phyloP scores from a whole-genome alignment of 2,113 vertebrate species.

The Vidua macroura region DNA sequence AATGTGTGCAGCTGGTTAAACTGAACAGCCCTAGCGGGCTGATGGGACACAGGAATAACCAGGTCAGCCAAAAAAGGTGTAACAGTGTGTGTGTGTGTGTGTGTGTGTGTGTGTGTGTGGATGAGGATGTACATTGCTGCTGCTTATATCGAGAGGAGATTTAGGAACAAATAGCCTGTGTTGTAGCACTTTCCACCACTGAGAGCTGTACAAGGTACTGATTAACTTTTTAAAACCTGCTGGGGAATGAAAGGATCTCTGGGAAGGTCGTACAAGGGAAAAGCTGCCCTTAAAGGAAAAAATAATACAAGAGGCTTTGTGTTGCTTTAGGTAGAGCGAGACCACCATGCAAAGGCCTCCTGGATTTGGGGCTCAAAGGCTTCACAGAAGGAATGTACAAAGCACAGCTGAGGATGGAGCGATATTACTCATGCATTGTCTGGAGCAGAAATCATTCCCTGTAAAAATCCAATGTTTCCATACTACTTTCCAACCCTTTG shows the following conservation, averaged over 20 bases:
- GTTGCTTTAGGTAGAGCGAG: neutral
- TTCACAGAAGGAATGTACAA: neutral
- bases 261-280: neutral
- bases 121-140: neutral
- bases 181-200: neutral
- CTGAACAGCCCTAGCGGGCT: constrained; percentile 13
- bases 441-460: neutral
- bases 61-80: constrained; percentile 31
- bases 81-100: neutral
- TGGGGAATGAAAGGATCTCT: neutral
- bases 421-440: neutral
- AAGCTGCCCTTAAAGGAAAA: neutral
- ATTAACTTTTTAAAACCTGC: constrained; percentile 37
- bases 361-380: neutral
- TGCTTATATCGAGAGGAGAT: neutral
- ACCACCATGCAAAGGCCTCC: neutral
- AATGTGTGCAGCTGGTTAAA: constrained; percentile 57
- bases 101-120: too few species aligned
- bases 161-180: constrained; percentile 19
- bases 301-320: neutral
- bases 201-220: constrained; percentile 4
- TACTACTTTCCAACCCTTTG: neutral
- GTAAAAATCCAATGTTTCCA: neutral
- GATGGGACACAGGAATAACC: constrained; percentile 32
- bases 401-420: neutral